These are phyloP conservation scores for Coreoperca whiteheadi DNA, from an alignment of 2,113 vertebrate species.

Conservation along the genomic window DNA sequence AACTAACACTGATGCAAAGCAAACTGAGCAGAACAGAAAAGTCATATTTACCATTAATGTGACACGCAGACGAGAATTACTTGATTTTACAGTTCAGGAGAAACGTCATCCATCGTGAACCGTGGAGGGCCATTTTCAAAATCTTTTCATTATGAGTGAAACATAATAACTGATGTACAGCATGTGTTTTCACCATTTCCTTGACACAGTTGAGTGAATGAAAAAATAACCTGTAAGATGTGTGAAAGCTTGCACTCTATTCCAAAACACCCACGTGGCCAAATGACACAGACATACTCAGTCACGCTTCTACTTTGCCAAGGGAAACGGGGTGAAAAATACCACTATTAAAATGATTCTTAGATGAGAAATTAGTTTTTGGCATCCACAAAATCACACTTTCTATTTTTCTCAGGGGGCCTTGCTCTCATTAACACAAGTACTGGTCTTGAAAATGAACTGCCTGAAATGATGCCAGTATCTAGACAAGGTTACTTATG, in stretches of 20 bases:
- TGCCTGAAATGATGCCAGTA: constrained; percentile 50
- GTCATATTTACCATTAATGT: constrained; percentile 9
- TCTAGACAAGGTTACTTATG: constrained; percentile 3
- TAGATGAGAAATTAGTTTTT: constrained; percentile 60
- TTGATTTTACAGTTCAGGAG: constrained; percentile 46
- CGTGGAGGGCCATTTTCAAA: constrained; percentile 4
- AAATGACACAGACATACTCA: constrained; percentile 63
- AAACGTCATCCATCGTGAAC: constrained; percentile 19
- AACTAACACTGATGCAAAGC: constrained; percentile 3
- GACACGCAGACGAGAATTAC: background rate
- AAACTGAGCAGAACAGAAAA: constrained; percentile 1
- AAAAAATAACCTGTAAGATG: constrained; percentile 62
- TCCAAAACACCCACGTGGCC: constrained; percentile 67
- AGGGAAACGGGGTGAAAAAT: constrained; percentile 64
- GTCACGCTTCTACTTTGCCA: constrained; percentile 60
- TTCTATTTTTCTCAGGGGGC: constrained; percentile 44
- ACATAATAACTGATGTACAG: constrained; percentile 23
- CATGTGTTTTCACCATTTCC: constrained; percentile 54
- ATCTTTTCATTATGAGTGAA: constrained; percentile 17
- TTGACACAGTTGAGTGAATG: constrained; percentile 56
- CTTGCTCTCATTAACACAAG: constrained; percentile 51
- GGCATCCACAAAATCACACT: constrained; percentile 47
- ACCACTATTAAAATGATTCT: constrained; percentile 63
- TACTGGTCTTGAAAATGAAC: constrained; percentile 58
- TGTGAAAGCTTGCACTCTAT: constrained; percentile 47